Evolutionary conservation across 2,888 invertebrate genomes (phyloP), one percentile per base, ranked within the genome.

Genomic region (Habroteleia sp.): DNA sequence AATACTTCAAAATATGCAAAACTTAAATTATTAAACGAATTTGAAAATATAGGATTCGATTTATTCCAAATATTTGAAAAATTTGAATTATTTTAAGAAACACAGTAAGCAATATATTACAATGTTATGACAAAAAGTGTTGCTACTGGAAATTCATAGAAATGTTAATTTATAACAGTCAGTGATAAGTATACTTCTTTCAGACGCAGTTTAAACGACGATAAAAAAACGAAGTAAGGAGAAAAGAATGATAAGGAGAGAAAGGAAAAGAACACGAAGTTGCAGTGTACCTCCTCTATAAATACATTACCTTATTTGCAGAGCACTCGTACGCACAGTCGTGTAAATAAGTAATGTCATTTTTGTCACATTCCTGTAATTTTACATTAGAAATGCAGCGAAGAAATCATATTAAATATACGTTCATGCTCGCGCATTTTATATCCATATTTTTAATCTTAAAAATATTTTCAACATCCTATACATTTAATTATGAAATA

Each of bases 271-370:
- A 74, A 68, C 50, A 71, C 63, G 69, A 73, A 69, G 77, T 62
- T 71, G 74, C 71, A 60, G 72, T 76, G 74, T 78, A 75, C 77
- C 78, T 81, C 82, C 85, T 86, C 85, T 85, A 86, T 86, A 87
- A 87, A 87, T 86, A 87, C 85, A 87, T 87, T 86, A 85, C 85
- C 81, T 83, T 87, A 85, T 87, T 87, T 87, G 86, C 84, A 71
- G 83, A 86, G 84, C 87, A 86, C 87, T 87, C 82, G 83, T 83
- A 79, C 79, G 82, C 79, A 82, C 78, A 79, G 82, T 79, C 79
- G 73, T 63, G 81, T 82, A 81, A 82, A 77, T 78, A 79, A 82
- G 81, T 83, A 85, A 85, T 85, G 83, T 80, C 80, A 80, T 82
- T 84, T 80, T 81, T 79, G 78, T 80, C 81, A 79, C 80, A 78